Base-by-base conservation (phyloP, 2,113 vertebrate species). In the Corynorhinus townsendii region DNA sequence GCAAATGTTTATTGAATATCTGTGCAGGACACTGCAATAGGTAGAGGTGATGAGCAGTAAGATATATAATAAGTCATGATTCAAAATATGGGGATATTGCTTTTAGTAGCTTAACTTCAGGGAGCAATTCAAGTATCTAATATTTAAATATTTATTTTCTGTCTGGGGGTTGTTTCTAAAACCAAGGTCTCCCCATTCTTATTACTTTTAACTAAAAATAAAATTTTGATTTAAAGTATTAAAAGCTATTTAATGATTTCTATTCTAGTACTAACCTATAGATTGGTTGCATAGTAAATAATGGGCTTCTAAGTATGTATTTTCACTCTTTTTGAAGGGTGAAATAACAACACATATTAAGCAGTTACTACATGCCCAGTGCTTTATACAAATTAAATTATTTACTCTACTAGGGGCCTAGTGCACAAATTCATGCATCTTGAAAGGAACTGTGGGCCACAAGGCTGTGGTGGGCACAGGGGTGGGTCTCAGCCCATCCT, bases 131-230 rank as follows among this genome's bases (percentile, higher is more conserved):
- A 94, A 85, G 43, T 85, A 77, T 87, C 49, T 80, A 68, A 45
- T 40, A 62, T 28, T 81, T 92, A 69, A 4, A 49, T 62, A 45
- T 54, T 96, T 89, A 68, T 35, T 84, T 82, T 73, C 75, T 88
- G 19, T 75, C 35, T 81, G 52, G 68, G 15, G 40, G 43, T 30
- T 28, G 7, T 38, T 90, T 91, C 35, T 86, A 75, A 92, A 94
- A 38, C 20, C 54, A 56, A 45, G 5, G 7, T 30, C 85, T 82
- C 30, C 40, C 54, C 71, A 71, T 75, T 84, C 35, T 83, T 76
- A 80, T 4, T 90, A 62, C 43, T 95, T 87, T 95, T 35, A 75
- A 62, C 10, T 43, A 75, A 68, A 91, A 86, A 83, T 76, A 89
- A 86, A 86, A 86, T 40, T 30, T 73, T 52, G 82, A 12, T 79